These are phyloP conservation scores for Pterocles gutturalis DNA, from an alignment of 2,113 vertebrate species.

Conservation along the genomic window DNA sequence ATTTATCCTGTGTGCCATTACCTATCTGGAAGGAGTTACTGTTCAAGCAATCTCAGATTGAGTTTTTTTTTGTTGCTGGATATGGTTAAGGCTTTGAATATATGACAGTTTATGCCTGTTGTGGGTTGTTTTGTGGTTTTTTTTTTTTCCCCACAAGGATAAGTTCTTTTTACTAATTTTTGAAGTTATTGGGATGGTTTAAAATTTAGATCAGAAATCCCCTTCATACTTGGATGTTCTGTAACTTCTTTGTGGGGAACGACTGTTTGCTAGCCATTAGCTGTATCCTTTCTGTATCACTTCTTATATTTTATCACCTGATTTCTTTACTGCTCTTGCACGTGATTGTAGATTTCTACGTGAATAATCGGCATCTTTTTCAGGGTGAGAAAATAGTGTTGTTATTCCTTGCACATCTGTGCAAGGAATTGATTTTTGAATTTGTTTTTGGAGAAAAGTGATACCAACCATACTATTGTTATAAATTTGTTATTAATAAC, in stretches of 20 bases:
- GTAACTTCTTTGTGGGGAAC: background rate
- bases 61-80: background rate
- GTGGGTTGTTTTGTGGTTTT: too few relatives aligned
- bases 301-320: background rate
- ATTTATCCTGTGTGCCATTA: background rate
- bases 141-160: background rate
- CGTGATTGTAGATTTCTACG: background rate
- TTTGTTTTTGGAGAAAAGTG: background rate
- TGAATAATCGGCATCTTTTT: background rate
- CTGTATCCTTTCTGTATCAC: background rate
- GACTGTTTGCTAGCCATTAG: background rate
- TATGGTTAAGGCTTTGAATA: background rate
- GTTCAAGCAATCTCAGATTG: constrained; percentile 15
- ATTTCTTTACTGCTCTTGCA: background rate
- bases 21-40: background rate
- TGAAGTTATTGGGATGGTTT: background rate
- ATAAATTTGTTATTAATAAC: background rate
- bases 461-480: background rate
- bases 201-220: background rate
- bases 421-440: background rate
- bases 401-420: background rate
- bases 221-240: background rate
- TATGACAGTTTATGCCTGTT: background rate
- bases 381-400: background rate
- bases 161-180: constrained; percentile 9